Conservation (phyloP, 1,140 invertebrate genomes). For the Babylonia areolata region DNA sequence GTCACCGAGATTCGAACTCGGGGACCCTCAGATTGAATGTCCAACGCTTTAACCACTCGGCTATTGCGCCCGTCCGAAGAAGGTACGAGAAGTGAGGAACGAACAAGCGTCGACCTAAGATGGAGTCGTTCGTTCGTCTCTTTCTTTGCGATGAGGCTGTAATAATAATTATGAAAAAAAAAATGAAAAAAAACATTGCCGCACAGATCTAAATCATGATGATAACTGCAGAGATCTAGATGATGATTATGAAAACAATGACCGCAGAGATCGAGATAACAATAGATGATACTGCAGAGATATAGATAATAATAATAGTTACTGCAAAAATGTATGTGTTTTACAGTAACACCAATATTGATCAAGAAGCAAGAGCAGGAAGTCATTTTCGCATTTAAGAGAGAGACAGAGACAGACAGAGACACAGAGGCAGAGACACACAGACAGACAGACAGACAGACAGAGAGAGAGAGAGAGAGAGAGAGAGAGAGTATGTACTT, state of each 20-base stretch:
- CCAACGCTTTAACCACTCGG: too few species aligned
- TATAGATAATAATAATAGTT: not conserved
- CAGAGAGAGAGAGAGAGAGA: too few species aligned
- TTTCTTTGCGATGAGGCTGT: not conserved
- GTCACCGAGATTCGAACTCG: not conserved
- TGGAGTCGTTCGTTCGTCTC: not conserved
- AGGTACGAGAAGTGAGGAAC: not conserved
- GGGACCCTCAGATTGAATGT: too few species aligned
- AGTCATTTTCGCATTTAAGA: too few species aligned
- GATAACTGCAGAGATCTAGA: not conserved
- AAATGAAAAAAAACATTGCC: not conserved
- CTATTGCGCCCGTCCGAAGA: too few species aligned
- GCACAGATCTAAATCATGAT: not conserved
- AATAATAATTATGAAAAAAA: slow-evolving; percentile 1
- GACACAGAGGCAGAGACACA: too few species aligned
- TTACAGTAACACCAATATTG: not conserved
- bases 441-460: too few species aligned
- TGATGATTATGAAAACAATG: slow-evolving; percentile 1
- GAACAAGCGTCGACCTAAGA: not conserved
- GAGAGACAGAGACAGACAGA: too few species aligned
- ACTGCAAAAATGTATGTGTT: not conserved
- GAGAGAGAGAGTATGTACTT: too few species aligned
- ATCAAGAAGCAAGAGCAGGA: not conserved
- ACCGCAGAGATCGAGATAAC: not conserved
- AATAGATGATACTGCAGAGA: not conserved